Evolutionary conservation across 2,797 vertebrate genomes (phyloP), one percentile per base, ranked within the genome.

Genomic region (Triplophysa yarkandensis): DNA sequence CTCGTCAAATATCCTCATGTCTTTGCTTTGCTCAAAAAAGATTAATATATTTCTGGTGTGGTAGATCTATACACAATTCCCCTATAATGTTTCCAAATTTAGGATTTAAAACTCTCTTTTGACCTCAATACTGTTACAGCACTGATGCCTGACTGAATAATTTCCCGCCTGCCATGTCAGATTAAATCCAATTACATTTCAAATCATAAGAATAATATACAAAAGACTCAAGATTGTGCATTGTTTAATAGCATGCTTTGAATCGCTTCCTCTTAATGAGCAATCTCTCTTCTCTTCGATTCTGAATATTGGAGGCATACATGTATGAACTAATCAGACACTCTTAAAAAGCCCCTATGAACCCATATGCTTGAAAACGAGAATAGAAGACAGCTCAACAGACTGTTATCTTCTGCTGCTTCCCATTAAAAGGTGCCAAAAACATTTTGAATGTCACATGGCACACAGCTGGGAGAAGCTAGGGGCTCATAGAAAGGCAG

Each of bases 381-480:
- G 73, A 57, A 71, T 74, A 44, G 27, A 79, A 68, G 36, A 62
- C 66, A 19, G 36, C 19, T 48, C 27, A 57, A 39, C 64, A 34
- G 23, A 57, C 39, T 27, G 19, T 25, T 28, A 14, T 79, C 60
- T 50, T 72, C 21, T 21, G 13, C 67, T 34, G 66, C 43, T 75
- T 77, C 60, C 76, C 46, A 83, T 83, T 82, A 81, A 82, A 79
- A 83, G 77, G 80, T 83, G 82, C 69, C 75, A 82, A 82, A 65
- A 74, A 39, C 41, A 54, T 71, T 79, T 62, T 70, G 68, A 80
- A 74, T 71, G 68, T 77, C 68, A 58, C 39, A 68, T 55, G 55
- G 69, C 61, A 76, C 71, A 79, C 78, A 80, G 74, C 83, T 82
- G 73, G 76, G 78, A 70, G 65, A 61, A 48, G 32, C 41, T 30